Evolutionary conservation across 2,888 invertebrate genomes (phyloP).

Genomic region (Caenorhabditis becei): DNA sequence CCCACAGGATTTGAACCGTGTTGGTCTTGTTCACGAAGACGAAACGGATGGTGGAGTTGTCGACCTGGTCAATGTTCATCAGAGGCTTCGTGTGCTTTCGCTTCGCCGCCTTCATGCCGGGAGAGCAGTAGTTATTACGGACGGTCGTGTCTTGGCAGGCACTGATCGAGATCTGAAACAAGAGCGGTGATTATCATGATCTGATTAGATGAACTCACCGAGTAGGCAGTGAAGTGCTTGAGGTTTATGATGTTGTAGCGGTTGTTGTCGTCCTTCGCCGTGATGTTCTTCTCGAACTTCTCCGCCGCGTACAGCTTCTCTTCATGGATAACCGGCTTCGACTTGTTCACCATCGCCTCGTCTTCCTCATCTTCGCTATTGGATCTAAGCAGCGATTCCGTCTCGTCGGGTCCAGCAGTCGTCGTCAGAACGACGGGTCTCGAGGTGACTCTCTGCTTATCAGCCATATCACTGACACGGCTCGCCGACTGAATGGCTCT

Average conservation of each 20-base stretch:
- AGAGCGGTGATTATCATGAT: background rate
- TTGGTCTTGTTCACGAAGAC: slow-evolving; percentile 40
- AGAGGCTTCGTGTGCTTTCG: slow-evolving; percentile 29
- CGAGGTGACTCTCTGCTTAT: no score
- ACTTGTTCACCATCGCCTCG: background rate
- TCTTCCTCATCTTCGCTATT: background rate
- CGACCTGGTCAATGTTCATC: slow-evolving; percentile 45
- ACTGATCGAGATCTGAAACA: slow-evolving; percentile 65
- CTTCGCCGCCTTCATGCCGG: slow-evolving; percentile 23
- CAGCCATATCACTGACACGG: slow-evolving; percentile 16
- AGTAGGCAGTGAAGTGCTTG: slow-evolving; percentile 74
- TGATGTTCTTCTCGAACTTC: slow-evolving; percentile 20
- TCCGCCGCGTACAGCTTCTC: background rate
- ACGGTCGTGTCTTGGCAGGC: slow-evolving; percentile 76
- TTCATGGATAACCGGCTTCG: background rate
- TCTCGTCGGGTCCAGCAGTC: no score
- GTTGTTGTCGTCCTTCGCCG: slow-evolving; percentile 44
- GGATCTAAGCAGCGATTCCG: background rate
- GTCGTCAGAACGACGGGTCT: no score
- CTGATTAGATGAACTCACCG: slow-evolving; percentile 50
- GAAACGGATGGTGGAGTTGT: no score
- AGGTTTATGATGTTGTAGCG: slow-evolving; percentile 62
- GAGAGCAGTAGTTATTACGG: slow-evolving; percentile 61
- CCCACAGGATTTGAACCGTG: slow-evolving; percentile 84
- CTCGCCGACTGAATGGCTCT: slow-evolving; percentile 14